Conservation (phyloP, 2,113 vertebrate genomes). For the Grantiella picta region DNA sequence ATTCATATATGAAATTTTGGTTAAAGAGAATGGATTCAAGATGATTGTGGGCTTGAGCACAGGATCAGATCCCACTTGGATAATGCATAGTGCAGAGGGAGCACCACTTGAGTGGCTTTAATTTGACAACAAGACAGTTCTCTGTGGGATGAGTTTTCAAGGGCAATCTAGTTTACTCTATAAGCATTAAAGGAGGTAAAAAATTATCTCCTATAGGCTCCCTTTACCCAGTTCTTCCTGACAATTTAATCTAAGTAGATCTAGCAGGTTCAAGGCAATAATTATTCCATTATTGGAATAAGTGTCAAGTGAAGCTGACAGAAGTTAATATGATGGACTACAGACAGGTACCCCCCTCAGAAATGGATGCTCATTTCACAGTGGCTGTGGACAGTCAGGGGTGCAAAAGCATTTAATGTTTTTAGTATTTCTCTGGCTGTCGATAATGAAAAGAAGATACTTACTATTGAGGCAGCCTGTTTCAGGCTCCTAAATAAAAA, state of each 20-base stretch:
- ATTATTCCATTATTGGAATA: slow-evolving; percentile 13
- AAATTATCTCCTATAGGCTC: neutral
- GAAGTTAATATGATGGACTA: neutral
- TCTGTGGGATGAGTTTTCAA: neutral
- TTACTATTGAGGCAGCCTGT: neutral
- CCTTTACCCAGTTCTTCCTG: neutral
- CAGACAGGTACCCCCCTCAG: neutral
- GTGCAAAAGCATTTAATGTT: neutral
- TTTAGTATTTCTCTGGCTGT: slow-evolving; percentile 3
- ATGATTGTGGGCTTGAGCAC: neutral
- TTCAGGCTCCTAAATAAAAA: neutral
- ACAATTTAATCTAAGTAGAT: slow-evolving; percentile 46
- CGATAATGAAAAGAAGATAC: neutral
- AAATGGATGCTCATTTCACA: neutral
- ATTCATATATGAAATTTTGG: neutral
- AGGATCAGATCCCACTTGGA: neutral
- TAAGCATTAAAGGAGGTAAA: neutral
- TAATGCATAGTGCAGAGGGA: neutral
- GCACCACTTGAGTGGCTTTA: neutral
- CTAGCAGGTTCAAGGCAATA: neutral
- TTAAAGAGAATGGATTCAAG: neutral
- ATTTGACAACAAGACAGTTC: neutral
- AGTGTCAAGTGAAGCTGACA: neutral
- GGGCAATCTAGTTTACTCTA: neutral
- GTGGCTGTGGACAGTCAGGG: neutral